phyloP scores from a whole-genome alignment of 1,140 invertebrate species.

The Melanaphis sacchari region DNA sequence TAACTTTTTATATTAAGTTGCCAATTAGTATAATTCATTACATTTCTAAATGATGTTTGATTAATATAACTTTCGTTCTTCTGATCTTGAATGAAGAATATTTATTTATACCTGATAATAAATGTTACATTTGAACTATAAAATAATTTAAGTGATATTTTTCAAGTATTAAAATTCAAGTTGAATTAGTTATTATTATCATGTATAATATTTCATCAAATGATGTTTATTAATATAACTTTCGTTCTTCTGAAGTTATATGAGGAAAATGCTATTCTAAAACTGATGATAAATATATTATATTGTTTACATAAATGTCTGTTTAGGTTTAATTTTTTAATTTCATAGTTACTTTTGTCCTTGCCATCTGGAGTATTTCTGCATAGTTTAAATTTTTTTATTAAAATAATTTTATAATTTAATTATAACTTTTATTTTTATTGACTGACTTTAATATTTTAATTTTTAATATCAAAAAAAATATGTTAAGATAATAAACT shows the following conservation, averaged over 20 bases:
- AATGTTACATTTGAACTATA: background rate
- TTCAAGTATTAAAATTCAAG: background rate
- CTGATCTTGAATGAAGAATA: background rate
- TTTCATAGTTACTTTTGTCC: background rate
- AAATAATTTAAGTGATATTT: background rate
- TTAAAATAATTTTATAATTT: background rate
- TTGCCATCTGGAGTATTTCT: background rate
- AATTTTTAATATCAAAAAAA: background rate
- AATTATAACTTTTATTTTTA: background rate
- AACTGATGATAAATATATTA: background rate
- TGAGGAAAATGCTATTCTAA: background rate
- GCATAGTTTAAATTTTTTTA: background rate
- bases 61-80: constrained; percentile 6
- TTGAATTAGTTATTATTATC: background rate
- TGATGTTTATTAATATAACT: constrained; percentile 32
- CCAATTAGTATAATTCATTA: background rate
- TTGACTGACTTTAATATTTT: background rate
- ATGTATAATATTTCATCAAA: background rate
- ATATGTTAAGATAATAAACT: constrained; percentile 50
- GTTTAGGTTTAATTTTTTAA: background rate
- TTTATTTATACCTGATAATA: background rate
- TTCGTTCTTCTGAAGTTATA: constrained; percentile 31
- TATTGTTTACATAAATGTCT: background rate
- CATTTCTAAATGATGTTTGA: background rate
- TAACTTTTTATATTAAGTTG: too few species aligned